These are phyloP conservation scores for Gastrophysa polygoni DNA, from an alignment of 2,888 invertebrate species.

Conservation along the genomic window DNA sequence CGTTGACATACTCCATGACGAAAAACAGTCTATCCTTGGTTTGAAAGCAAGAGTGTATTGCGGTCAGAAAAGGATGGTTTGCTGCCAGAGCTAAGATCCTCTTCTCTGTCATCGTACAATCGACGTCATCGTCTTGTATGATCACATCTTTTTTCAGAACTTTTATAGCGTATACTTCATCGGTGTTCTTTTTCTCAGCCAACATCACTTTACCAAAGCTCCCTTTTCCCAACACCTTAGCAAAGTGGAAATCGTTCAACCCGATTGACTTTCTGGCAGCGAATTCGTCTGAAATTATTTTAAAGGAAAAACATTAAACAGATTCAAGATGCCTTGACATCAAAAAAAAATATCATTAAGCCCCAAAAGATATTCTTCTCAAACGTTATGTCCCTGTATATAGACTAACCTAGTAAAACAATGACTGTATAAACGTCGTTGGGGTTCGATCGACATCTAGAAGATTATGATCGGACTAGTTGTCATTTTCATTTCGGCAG, in stretches of 20 bases:
- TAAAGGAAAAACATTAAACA: not conserved
- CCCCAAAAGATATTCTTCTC: too few species aligned
- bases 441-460: too few species aligned
- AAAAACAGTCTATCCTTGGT: conserved; percentile 90
- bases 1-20: conserved; percentile 99
- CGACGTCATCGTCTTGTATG: conserved; percentile 98
- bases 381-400: too few species aligned
- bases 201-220: conserved; percentile 99
- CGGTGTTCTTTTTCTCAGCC: conserved; percentile 90
- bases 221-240: conserved; percentile 98
- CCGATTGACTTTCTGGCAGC: conserved; percentile 63
- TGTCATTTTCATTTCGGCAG: too few species aligned
- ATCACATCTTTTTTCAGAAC: conserved; percentile 97
- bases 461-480: too few species aligned
- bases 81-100: conserved; percentile 96
- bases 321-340: not conserved
- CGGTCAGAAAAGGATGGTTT: conserved; percentile 96
- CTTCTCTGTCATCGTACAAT: conserved; percentile 99
- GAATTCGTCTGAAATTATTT: conserved; percentile 17
- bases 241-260: conserved; percentile 91
- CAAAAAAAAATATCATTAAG: too few species aligned
- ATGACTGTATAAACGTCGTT: too few species aligned
- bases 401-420: too few species aligned
- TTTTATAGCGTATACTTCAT: conserved; percentile 88
- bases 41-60: conserved; percentile 96